Evolutionary conservation across 2,113 vertebrate genomes (phyloP).

Genomic region (Anarrhichthys ocellatus): DNA sequence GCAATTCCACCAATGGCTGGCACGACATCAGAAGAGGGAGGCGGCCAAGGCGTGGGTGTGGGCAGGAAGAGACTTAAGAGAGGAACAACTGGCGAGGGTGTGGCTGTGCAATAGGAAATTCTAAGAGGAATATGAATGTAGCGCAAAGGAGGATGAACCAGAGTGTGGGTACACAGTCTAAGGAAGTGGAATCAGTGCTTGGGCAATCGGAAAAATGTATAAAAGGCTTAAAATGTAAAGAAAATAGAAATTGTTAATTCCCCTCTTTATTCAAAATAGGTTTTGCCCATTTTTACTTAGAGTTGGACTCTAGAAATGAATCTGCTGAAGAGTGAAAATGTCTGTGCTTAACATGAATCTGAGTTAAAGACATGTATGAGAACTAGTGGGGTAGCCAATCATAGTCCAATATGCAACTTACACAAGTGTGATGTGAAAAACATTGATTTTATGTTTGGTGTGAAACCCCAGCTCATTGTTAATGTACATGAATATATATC

Average conservation of each 20-base stretch:
- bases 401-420: not conserved
- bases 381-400: not conserved
- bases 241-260: not conserved
- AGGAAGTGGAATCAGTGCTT: slow-evolving; percentile 5
- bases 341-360: not conserved
- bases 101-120: slow-evolving; percentile 33
- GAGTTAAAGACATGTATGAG: not conserved
- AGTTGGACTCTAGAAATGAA: not conserved
- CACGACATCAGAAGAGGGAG: slow-evolving; percentile 39
- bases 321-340: not conserved
- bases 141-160: slow-evolving; percentile 10
- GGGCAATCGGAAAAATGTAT: not conserved
- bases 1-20: slow-evolving; percentile 42
- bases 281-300: not conserved
- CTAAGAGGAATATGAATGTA: slow-evolving; percentile 23
- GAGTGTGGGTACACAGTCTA: slow-evolving; percentile 8
- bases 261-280: not conserved
- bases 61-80: slow-evolving; percentile 24
- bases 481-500: not conserved
- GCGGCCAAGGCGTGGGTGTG: slow-evolving; percentile 35
- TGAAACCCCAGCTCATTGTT: not conserved
- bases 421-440: not conserved
- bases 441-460: not conserved
- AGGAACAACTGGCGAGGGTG: slow-evolving; percentile 49
- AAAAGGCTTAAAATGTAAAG: not conserved